phyloP scores from a whole-genome alignment of 2,888 invertebrate genomes.

The Ganaspis brasiliensis region DNA sequence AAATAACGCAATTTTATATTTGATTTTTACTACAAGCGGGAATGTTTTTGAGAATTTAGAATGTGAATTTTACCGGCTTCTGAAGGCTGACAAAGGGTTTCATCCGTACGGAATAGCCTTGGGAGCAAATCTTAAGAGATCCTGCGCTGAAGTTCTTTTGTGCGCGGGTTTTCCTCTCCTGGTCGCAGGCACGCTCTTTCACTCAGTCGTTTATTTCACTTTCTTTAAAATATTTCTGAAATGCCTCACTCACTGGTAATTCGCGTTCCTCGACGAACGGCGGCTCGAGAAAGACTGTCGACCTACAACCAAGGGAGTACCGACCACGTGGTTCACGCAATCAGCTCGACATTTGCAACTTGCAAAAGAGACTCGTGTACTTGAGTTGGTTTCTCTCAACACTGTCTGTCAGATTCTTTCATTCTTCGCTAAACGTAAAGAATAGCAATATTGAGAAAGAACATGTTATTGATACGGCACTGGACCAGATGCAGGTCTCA shows the following conservation, averaged over 20 bases:
- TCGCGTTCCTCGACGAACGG: conserved; percentile 55
- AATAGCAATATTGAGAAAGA: neutral
- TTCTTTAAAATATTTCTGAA: conserved; percentile 11
- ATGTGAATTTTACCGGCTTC: conserved; percentile 8
- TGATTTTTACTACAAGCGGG: neutral
- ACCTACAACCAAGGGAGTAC: conserved; percentile 62
- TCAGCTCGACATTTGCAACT: conserved; percentile 8
- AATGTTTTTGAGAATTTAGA: neutral
- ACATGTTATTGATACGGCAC: conserved; percentile 19
- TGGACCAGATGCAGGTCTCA: neutral
- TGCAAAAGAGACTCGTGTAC: neutral
- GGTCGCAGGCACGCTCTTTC: neutral
- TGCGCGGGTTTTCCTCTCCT: neutral
- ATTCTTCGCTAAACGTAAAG: neutral
- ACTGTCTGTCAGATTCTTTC: neutral
- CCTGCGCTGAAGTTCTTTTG: conserved; percentile 27
- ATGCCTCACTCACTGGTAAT: conserved; percentile 20
- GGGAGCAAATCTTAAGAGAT: conserved; percentile 24
- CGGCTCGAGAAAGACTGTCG: conserved; percentile 72
- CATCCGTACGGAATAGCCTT: conserved; percentile 40
- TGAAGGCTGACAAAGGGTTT: conserved; percentile 40
- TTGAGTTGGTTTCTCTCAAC: neutral
- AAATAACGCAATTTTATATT: no score
- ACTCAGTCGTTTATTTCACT: conserved; percentile 38
- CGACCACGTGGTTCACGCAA: conserved; percentile 71